A percentile compares a stretch with the other conserved stretches of the same genome.
Conservation (phyloP, 1,140 invertebrate species). For the Vanessa atalanta region DNA sequence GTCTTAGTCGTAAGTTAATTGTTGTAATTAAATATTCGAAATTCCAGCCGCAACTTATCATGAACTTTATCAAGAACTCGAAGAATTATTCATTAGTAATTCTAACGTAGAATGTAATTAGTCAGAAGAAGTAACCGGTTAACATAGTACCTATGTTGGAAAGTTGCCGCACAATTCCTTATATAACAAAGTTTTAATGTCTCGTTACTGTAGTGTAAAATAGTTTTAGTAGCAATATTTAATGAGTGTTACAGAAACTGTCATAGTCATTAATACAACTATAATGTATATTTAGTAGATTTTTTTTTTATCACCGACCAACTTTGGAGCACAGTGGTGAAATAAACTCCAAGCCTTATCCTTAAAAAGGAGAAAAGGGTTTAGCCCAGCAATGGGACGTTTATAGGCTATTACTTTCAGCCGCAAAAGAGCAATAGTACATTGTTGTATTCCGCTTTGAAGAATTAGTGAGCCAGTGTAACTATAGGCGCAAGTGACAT, state of each 20-base stretch:
- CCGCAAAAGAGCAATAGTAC: no score
- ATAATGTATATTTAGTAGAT: no score
- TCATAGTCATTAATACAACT: neutral
- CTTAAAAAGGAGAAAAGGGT: no score
- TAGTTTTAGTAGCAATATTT: neutral
- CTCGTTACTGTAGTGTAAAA: neutral
- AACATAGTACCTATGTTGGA: neutral
- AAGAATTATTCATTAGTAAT: constrained; percentile 8
- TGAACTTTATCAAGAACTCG: constrained; percentile 7
- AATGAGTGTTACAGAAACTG: neutral
- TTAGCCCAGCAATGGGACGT: no score
- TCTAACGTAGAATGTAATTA: constrained; percentile 6
- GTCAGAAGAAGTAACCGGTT: neutral
- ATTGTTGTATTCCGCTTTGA: no score
- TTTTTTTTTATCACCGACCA: no score
- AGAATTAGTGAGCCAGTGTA: no score
- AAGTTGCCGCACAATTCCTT: neutral
- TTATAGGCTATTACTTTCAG: no score
- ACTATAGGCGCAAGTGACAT: no score
- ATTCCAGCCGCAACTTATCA: neutral
- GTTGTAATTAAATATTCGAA: neutral
- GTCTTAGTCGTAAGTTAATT: no score
- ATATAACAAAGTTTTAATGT: constrained; percentile 6
- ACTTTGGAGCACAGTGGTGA: no score
- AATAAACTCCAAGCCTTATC: no score